Evolutionary conservation across 2,888 invertebrate species (phyloP), one percentile per base, ranked within the genome.

Genomic region (Trypoxylon attenuatum): DNA sequence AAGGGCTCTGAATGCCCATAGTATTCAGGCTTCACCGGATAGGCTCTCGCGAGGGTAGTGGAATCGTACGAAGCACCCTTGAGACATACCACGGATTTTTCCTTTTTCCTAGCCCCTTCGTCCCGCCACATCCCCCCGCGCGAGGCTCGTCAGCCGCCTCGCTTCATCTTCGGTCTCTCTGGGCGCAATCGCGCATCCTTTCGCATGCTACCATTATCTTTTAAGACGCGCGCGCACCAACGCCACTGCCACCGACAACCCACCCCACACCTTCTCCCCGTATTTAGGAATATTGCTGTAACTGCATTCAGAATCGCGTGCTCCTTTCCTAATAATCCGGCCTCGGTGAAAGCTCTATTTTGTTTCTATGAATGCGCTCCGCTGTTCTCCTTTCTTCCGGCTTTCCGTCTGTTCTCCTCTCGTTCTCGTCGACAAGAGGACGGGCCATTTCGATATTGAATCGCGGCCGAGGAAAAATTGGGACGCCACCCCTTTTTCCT

Each of bases 1-100:
- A 76, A 69, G 56, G 59, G 46, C 46, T 50, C 58, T 64, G 43
- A 73, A 67, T 72, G 46, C 54, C 56, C 65, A 60, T 62, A 53
- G 57, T 50, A 63, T 68, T 61, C 71, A 60, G 50, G 42, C 43
- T 45, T 27, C 29, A 38, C 42, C 63, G 57, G 69, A 69, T 58
- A 63, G 58, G 66, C 68, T 53, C 66, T 61, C 68, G 67, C 49
- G 61, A 68, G 50, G 23, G 50, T 50, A 50, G 50, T 58, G 57
- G 64, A 56, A 60, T 52, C 66, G 56, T 53, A 55, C 59, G 47
- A 19, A 71, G 71, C 53, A 62, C 69, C 53, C 69, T 71, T 62
- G 61, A 71, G 71, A 69, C 69, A 55, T 59, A 59, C 47, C 41
- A 25, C 27, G 50, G 68, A 38, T 51, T 55, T 53, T 53, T 52